Conservation (phyloP, 2,888 invertebrate species). For the Acanthosepion esculentum region DNA sequence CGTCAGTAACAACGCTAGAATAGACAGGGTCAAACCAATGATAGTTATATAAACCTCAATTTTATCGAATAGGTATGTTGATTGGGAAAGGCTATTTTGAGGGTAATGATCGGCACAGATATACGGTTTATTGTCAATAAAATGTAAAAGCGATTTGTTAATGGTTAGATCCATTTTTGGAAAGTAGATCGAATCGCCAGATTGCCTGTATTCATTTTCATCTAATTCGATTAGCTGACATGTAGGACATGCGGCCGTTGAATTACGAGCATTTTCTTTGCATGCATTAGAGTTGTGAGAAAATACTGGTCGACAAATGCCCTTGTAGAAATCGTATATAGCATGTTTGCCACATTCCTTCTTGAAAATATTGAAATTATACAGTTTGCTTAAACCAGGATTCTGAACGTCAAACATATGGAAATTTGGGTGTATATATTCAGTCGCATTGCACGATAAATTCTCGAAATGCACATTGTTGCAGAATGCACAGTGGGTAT, state of each 20-base stretch:
- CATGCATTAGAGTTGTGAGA: not conserved
- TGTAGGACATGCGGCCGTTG: not conserved
- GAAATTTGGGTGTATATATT: not conserved
- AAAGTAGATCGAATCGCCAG: not conserved
- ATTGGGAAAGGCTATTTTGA: not conserved
- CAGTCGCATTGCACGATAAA: not conserved
- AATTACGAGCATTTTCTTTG: not conserved
- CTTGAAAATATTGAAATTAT: not conserved
- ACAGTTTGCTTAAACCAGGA: not conserved
- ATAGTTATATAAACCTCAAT: constrained; percentile 76
- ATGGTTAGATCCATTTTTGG: not conserved
- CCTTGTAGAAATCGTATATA: not conserved
- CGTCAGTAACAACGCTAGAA: constrained; percentile 76
- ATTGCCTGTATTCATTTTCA: not conserved
- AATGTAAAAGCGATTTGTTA: not conserved
- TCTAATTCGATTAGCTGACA: not conserved
- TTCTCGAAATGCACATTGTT: not conserved
- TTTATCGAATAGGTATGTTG: not conserved
- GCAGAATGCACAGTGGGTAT: not conserved
- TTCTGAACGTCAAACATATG: not conserved
- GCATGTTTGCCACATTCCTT: not conserved
- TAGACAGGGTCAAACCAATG: constrained; percentile 80
- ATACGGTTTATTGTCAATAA: not conserved
- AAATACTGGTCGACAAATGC: not conserved
- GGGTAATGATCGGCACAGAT: not conserved